Evolutionary conservation across 1,140 invertebrate genomes (phyloP).

Genomic region (Drosophila watanabei): DNA sequence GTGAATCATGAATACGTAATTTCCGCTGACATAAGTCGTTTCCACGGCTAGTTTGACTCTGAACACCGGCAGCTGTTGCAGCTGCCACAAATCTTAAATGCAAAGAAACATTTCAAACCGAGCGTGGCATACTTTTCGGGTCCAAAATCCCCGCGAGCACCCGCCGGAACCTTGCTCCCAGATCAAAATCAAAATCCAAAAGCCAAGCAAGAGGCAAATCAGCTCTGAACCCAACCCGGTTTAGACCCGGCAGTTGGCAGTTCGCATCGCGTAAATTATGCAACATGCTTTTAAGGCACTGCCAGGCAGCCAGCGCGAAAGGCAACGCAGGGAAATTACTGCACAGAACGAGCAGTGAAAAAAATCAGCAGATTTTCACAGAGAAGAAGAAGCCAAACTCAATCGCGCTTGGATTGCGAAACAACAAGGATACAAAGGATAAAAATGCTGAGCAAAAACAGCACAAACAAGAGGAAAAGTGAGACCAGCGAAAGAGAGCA

Average conservation of each 20-base stretch:
- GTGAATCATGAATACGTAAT: constrained; percentile 56
- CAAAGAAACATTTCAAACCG: constrained; percentile 56
- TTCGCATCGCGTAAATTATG: constrained; percentile 71
- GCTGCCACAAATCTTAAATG: constrained; percentile 39
- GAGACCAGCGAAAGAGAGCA: constrained; percentile 10
- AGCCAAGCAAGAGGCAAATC: constrained; percentile 62
- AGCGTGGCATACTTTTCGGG: constrained; percentile 55
- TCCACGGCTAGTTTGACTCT: constrained; percentile 40
- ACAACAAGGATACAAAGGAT: neutral
- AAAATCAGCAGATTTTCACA: constrained; percentile 42
- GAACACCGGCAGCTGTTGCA: constrained; percentile 28
- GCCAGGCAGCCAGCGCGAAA: constrained; percentile 38
- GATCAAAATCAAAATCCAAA: constrained; percentile 28
- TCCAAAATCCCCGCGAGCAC: neutral
- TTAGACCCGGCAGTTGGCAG: constrained; percentile 22
- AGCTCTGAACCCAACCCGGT: constrained; percentile 33
- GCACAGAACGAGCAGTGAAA: constrained; percentile 37
- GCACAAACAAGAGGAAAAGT: constrained; percentile 6
- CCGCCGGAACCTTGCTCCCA: constrained; percentile 8
- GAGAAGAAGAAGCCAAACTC: constrained; percentile 21
- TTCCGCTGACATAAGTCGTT: constrained; percentile 40
- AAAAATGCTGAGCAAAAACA: constrained; percentile 5
- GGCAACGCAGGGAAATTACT: constrained; percentile 34
- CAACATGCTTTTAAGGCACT: constrained; percentile 75
- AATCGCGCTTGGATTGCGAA: constrained; percentile 25